A percentile compares a stretch with the other conserved stretches of the same genome.
Evolutionary conservation across 2,113 vertebrate species (phyloP).

Genomic region (Petromus typicus): DNA sequence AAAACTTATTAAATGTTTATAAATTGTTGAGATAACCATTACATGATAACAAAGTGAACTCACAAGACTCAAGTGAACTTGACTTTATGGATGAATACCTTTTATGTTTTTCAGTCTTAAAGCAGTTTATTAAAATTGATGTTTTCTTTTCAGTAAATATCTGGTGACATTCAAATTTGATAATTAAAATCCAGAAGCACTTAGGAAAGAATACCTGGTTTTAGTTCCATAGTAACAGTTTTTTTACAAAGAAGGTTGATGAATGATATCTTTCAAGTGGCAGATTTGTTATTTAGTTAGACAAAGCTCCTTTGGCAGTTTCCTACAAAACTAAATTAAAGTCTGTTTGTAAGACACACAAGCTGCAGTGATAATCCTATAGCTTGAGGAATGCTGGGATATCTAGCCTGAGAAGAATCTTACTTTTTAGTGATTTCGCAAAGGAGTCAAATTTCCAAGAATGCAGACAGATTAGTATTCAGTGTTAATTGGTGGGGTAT

Average conservation of each 20-base stretch:
- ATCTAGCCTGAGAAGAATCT: conserved; percentile 39
- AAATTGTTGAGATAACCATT: conserved; percentile 48
- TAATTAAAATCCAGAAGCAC: conserved; percentile 81
- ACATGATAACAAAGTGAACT: not conserved
- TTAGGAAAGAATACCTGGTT: conserved; percentile 77
- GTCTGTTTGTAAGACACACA: conserved; percentile 73
- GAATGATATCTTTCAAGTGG: conserved; percentile 81
- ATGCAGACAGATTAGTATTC: conserved; percentile 52
- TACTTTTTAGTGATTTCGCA: conserved; percentile 44
- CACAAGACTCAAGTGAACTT: conserved; percentile 51
- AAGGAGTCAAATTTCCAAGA: conserved; percentile 49
- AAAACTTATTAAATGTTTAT: conserved; percentile 57
- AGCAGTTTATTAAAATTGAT: conserved; percentile 81
- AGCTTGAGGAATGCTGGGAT: conserved; percentile 68
- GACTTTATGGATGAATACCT: conserved; percentile 70
- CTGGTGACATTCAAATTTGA: conserved; percentile 80
- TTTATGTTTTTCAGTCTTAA: conserved; percentile 73
- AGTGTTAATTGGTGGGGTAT: conserved; percentile 37
- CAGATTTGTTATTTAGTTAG: conserved; percentile 78
- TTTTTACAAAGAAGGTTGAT: conserved; percentile 75
- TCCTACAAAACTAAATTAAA: conserved; percentile 79
- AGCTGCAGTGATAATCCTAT: conserved; percentile 60
- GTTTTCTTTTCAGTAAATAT: conserved; percentile 72
- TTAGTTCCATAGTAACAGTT: conserved; percentile 75
- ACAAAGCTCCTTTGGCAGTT: conserved; percentile 75